phyloP scores from a whole-genome alignment of 2,797 vertebrate species.

The Anniella stebbinsi region DNA sequence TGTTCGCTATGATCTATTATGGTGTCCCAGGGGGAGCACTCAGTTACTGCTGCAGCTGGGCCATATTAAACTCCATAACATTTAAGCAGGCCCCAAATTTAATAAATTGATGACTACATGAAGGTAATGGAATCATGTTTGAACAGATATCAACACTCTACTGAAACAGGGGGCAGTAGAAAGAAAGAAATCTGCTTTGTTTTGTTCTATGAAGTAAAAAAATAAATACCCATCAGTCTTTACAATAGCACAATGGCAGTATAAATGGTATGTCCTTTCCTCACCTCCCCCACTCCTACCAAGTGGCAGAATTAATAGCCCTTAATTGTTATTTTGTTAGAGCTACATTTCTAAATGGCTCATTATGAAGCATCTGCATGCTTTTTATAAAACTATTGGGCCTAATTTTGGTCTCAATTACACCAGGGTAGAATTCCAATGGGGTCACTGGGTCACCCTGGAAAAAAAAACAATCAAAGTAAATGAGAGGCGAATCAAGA shows the following conservation, averaged over 20 bases:
- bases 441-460: constrained; percentile 9
- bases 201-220: neutral
- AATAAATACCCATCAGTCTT: constrained; percentile 2
- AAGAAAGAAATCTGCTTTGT: neutral
- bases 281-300: neutral
- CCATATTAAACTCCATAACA: neutral
- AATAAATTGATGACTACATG: neutral
- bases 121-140: constrained; percentile 10
- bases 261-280: neutral
- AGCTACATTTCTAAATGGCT: constrained; percentile 14
- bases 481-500: constrained; percentile 49
- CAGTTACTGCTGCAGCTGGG: neutral
- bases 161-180: neutral
- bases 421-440: constrained; percentile 33
- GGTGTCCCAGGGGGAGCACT: too few relatives aligned
- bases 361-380: neutral
- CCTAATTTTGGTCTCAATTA: constrained; percentile 45
- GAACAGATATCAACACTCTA: constrained; percentile 13
- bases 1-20: neutral
- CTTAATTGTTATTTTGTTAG: constrained; percentile 19
- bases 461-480: constrained; percentile 14
- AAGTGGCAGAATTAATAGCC: constrained; percentile 31
- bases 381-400: constrained; percentile 26
- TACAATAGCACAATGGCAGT: neutral
- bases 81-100: neutral